Percentiles rank a stretch among this genome's conserved stretches.
These are phyloP conservation scores for Patella vulgata DNA, from an alignment of 1,140 invertebrate species.

Conservation along the genomic window DNA sequence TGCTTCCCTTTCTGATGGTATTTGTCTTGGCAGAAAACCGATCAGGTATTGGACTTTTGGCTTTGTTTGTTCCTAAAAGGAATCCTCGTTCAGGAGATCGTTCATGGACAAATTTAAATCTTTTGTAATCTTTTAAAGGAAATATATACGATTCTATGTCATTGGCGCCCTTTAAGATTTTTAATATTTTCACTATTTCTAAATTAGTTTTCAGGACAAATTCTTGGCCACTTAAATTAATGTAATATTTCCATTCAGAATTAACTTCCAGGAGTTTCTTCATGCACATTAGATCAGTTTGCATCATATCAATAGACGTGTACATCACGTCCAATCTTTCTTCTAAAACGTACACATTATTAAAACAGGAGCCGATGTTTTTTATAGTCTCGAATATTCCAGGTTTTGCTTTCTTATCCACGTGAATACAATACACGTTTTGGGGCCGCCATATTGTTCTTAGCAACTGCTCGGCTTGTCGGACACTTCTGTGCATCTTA, in stretches of 20 bases:
- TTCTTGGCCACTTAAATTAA: slow-evolving; percentile 58
- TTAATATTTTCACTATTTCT: slow-evolving; percentile 51
- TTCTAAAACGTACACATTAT: slow-evolving; percentile 43
- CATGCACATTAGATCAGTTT: slow-evolving; percentile 50
- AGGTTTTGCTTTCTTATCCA: slow-evolving; percentile 46
- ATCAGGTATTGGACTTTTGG: slow-evolving; percentile 41
- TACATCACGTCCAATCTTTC: slow-evolving; percentile 36
- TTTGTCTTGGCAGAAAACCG: no score
- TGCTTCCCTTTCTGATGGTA: no score
- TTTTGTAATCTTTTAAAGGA: slow-evolving; percentile 15
- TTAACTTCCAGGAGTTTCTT: slow-evolving; percentile 3
- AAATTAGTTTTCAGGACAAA: slow-evolving; percentile 59
- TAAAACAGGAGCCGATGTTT: slow-evolving; percentile 44
- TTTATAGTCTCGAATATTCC: slow-evolving; percentile 38
- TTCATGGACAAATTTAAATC: slow-evolving; percentile 24
- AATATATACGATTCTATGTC: slow-evolving; percentile 42
- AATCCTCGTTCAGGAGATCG: slow-evolving; percentile 24
- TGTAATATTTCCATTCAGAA: slow-evolving; percentile 56
- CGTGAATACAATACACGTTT: slow-evolving; percentile 65
- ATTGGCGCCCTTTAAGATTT: slow-evolving; percentile 47
- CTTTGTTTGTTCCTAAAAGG: slow-evolving; percentile 31
- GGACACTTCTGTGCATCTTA: slow-evolving; percentile 42
- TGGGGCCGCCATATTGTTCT: slow-evolving; percentile 59
- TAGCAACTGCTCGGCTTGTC: slow-evolving; percentile 58
- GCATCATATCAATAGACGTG: slow-evolving; percentile 31